phyloP scores from a whole-genome alignment of 2,113 vertebrate genomes.

The Antechinus flavipes region DNA sequence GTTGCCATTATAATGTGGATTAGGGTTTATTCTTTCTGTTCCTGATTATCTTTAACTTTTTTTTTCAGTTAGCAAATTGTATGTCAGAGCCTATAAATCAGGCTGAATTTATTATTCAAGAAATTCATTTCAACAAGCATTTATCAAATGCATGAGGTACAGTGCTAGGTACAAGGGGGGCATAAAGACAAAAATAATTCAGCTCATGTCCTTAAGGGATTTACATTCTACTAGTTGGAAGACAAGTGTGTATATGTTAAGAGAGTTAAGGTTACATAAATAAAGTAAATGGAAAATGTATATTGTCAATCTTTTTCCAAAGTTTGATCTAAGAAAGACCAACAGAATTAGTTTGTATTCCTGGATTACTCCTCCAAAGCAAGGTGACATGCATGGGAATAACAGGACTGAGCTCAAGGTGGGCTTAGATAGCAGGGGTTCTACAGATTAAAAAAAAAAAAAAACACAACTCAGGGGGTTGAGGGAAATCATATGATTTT shows the following conservation, averaged over 20 bases:
- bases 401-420: too few species aligned
- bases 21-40: background rate
- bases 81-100: background rate
- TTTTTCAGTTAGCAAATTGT: background rate
- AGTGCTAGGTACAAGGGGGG: background rate
- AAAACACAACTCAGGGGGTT: too few species aligned
- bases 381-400: too few species aligned
- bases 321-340: too few species aligned
- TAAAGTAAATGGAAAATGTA: background rate
- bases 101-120: background rate
- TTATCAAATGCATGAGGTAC: background rate
- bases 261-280: background rate
- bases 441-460: too few species aligned
- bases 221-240: background rate
- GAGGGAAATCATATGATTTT: too few species aligned
- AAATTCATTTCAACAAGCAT: slow-evolving; percentile 26
- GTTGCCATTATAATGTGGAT: background rate
- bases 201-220: background rate
- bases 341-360: too few species aligned
- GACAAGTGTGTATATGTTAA: background rate
- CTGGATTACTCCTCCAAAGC: too few species aligned
- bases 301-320: too few species aligned
- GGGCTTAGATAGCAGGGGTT: too few species aligned
- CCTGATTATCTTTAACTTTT: background rate
- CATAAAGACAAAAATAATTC: background rate